Percentiles rank a stretch among this genome's conserved stretches.
Conservation (phyloP, 2,113 vertebrate species). For the Atrichornis clamosus region DNA sequence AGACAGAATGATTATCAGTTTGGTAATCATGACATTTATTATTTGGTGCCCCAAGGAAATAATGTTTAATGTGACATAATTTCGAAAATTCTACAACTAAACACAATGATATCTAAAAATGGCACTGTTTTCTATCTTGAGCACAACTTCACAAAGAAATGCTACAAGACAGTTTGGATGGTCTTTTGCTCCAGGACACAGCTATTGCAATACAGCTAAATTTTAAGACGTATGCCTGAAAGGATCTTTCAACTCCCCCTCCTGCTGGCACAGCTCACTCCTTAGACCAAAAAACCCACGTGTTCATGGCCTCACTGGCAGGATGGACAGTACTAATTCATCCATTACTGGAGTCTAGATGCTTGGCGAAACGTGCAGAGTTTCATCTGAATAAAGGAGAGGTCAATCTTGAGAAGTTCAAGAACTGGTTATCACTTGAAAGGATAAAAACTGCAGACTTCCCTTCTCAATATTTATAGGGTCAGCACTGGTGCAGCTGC, state of each 20-base stretch:
- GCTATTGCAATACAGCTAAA: not conserved
- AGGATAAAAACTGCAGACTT: constrained; percentile 39
- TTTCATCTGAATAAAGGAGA: not conserved
- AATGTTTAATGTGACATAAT: not conserved
- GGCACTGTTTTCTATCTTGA: not conserved
- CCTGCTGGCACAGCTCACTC: not conserved
- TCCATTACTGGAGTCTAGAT: not conserved
- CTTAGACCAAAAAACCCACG: not conserved
- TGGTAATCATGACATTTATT: not conserved
- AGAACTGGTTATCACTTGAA: constrained; percentile 46
- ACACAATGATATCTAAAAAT: not conserved
- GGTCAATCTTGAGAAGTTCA: constrained; percentile 11
- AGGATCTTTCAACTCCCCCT: not conserved
- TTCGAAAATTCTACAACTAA: not conserved
- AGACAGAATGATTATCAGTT: not conserved
- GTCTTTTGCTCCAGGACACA: not conserved
- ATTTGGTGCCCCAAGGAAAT: not conserved
- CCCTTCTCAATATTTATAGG: constrained; percentile 45
- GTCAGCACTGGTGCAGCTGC: constrained; percentile 42
- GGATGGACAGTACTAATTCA: not conserved
- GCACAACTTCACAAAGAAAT: not conserved
- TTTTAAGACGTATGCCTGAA: not conserved
- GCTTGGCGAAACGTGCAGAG: not conserved
- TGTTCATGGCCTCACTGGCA: not conserved
- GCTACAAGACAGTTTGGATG: not conserved